Conservation (phyloP, 2,797 vertebrate genomes). For the Loriculus beryllinus region DNA sequence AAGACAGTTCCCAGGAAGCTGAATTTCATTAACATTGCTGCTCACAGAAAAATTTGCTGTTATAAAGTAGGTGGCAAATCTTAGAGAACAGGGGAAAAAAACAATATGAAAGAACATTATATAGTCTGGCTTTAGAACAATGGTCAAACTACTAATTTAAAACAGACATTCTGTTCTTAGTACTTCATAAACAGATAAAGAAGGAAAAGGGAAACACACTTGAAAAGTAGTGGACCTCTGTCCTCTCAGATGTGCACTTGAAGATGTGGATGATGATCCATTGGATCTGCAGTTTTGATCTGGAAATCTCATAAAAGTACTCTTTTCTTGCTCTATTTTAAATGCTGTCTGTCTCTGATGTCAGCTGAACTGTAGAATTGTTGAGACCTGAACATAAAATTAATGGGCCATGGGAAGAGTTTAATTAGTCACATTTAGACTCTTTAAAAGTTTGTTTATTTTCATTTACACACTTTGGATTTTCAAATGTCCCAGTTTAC, state of each 20-base stretch:
- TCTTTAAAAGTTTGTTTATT: not conserved
- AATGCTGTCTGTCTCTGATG: not conserved
- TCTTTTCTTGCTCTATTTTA: not conserved
- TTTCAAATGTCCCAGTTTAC: not conserved
- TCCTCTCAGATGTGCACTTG: not conserved
- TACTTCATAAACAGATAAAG: conserved; percentile 10
- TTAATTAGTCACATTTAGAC: not conserved
- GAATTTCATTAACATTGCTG: conserved; percentile 8
- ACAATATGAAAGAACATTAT: not conserved
- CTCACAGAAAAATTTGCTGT: not conserved
- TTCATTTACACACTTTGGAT: not conserved
- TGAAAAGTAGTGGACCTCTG: not conserved
- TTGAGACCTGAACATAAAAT: not conserved
- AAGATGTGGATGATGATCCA: not conserved
- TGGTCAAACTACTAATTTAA: conserved; percentile 41
- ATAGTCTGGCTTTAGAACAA: conserved; percentile 2
- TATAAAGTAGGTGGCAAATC: not conserved
- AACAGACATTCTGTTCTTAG: not conserved
- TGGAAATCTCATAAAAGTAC: not conserved
- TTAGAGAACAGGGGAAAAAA: not conserved
- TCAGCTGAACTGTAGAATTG: not conserved
- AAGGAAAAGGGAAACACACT: not conserved
- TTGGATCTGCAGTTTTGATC: not conserved
- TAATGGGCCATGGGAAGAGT: not conserved
- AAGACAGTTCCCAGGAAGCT: not conserved